phyloP scores from a whole-genome alignment of 2,888 invertebrate species.

The Theretra japonica region DNA sequence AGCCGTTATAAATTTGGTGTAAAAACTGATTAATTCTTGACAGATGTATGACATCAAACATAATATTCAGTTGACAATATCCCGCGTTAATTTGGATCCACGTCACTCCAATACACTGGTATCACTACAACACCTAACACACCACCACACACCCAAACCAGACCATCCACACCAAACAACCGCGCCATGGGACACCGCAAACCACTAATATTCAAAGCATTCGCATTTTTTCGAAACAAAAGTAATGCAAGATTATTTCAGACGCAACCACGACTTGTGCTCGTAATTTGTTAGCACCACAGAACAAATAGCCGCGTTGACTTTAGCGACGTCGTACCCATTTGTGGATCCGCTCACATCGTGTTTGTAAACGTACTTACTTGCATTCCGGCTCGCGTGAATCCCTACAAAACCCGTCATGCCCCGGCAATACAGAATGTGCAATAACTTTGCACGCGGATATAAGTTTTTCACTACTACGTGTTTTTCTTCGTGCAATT shows the following conservation, averaged over 20 bases:
- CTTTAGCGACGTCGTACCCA: constrained; percentile 50
- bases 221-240: not conserved
- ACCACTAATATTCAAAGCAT: not conserved
- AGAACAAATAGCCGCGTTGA: constrained; percentile 53
- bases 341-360: constrained; percentile 53
- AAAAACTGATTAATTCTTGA: no score
- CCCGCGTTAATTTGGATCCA: no score
- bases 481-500: not conserved
- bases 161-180: not conserved
- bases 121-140: no score
- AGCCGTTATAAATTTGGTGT: no score
- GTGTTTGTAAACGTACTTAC: constrained; percentile 56
- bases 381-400: constrained; percentile 54
- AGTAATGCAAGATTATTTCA: constrained; percentile 44
- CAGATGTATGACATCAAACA: no score
- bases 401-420: constrained; percentile 48
- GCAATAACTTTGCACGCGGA: constrained; percentile 32
- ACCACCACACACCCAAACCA: no score
- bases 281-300: constrained; percentile 56
- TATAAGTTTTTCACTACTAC: not conserved
- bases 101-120: no score
- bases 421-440: constrained; percentile 42
- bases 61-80: no score
- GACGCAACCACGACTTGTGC: constrained; percentile 45
- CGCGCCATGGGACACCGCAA: not conserved